phyloP scores from a whole-genome alignment of 2,797 vertebrate species.

The Chloroceryle inda region DNA sequence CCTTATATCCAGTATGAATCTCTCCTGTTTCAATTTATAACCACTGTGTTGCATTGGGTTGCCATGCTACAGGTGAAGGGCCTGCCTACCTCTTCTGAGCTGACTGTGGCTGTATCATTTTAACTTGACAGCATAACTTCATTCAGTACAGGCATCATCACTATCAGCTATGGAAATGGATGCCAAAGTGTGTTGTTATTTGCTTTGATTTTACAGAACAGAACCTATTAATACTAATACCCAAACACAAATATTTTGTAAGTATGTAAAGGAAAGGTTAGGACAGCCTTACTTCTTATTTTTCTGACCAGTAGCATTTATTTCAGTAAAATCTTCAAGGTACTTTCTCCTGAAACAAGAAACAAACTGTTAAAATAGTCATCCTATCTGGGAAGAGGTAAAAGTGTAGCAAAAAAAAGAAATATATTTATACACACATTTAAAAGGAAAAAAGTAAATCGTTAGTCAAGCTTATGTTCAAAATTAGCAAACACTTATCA shows the following conservation, averaged over 20 bases:
- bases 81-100: background rate
- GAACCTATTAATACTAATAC: background rate
- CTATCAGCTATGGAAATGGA: background rate
- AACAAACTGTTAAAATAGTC: background rate
- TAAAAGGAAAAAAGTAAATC: background rate
- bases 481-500: background rate
- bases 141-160: background rate
- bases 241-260: background rate
- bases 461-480: background rate
- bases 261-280: background rate
- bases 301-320: slow-evolving; percentile 47
- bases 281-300: slow-evolving; percentile 64
- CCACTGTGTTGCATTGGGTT: fast-evolving
- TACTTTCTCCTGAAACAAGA: slow-evolving; percentile 70
- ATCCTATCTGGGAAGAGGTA: background rate
- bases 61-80: background rate
- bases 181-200: background rate
- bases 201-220: background rate
- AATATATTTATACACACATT: background rate
- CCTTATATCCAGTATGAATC: background rate
- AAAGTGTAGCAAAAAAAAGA: background rate
- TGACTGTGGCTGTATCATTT: background rate
- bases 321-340: slow-evolving; percentile 54
- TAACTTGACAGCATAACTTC: background rate
- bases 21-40: background rate